Evolutionary conservation across 2,113 vertebrate genomes (phyloP), one percentile per base, ranked within the genome.

Genomic region (Syngnathus floridae): DNA sequence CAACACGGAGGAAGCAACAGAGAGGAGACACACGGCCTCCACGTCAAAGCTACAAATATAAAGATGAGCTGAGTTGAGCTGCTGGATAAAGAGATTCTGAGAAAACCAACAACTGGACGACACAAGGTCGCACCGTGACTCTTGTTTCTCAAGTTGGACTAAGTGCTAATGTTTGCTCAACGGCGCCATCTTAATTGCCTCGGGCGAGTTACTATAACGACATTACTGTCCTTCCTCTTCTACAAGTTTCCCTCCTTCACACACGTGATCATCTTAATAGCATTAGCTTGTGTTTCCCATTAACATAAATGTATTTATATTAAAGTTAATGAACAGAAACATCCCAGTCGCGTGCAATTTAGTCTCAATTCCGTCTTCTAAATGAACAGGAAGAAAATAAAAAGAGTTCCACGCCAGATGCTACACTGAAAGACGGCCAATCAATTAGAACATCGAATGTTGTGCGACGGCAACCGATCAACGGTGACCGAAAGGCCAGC

Each of bases 1-100:
- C n/a, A n/a, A n/a, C n/a, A n/a, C n/a, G 48, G 52, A 67, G 49
- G 66, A 62, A 75, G 64, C 64, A 81, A 65, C 81, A 69, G 76
- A 69, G 63, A 36, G 70, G 36, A 64, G 12, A 35, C 68, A 46
- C n/a, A 31, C 22, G 64, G 63, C 38, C 59, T 64, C 38, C 37
- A 60, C 78, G 66, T 68, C 70, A 67, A 41, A 60, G 72, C 59
- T 73, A 49, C 22, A 81, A 82, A 76, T 73, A 74, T 61, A 41
- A 68, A 46, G 76, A 68, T 78, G 70, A 69, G 58, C 54, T 61
- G 40, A 19, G 10, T 5, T 41, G 58, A 61, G 59, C 59, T 61
- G 55, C 54, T n/a, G 46, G 62, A 64, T 64, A 56, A 40, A 19
- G 57, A 69, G 56, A 60, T 4, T 52, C 54, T 46, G 70, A 64